Evolutionary conservation across 2,113 vertebrate genomes (phyloP), one percentile per base, ranked within the genome.

Genomic region (Ammodytes dubius): DNA sequence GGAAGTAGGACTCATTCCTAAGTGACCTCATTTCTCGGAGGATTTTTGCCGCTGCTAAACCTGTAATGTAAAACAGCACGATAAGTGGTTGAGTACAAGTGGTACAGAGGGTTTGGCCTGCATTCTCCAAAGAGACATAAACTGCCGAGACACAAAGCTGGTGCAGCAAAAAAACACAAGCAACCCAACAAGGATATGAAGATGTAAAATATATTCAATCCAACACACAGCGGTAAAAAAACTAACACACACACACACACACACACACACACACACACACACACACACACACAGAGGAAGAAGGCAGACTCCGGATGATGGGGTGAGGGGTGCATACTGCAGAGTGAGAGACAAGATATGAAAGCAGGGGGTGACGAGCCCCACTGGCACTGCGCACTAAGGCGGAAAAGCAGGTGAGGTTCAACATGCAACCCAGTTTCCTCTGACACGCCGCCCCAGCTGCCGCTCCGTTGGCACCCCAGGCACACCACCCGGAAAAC

Each of bases 21-120:
- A 7, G 60, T 89, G 87, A 86, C 85, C 84, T 91, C 3, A 88
- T 76, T 81, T 88, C 88, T 52, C 78, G 54, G 35, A 81, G 64
- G 70, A 27, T 37, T 81, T 84, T 53, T 76, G 56, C 63, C 72
- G 47, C 11, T 39, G 46, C 52, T 82, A 61, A 80, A 87, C 54
- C 37, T 35, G 52, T 65, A 57, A 74, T 43, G 64, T 46, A 54
- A 83, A 74, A 74, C 56, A 78, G 73, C 39, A 15, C 1, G n/a
- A 85, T 59, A 80, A 54, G 52, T 76, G 50, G 70, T 78, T 54
- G 63, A 84, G 27, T 27, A 70, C 50, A 45, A 70, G 68, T 37
- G 40, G 43, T 59, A 47, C 70, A 76, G 70, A 81, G 75, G 78
- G 27, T 27, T 82, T 68, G 43, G 77, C 77, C 59, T 52, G 53